Percentiles rank a stretch among this genome's conserved stretches.
Conservation (phyloP, 2,797 vertebrate species). For the Xerus rutilus region DNA sequence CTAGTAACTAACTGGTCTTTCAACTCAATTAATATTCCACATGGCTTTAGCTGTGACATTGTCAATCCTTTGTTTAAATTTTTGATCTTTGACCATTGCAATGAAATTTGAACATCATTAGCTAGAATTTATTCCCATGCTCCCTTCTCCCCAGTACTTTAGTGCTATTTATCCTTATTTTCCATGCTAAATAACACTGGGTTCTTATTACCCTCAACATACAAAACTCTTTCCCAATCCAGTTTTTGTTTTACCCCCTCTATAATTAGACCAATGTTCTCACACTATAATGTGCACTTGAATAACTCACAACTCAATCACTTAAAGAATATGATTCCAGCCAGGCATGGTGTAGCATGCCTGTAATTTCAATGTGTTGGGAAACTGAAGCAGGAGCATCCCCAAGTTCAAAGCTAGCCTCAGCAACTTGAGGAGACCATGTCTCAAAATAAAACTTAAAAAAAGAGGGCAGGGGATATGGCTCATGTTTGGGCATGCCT, state of each 20-base stretch:
- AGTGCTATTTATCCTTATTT: neutral
- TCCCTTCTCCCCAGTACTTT: neutral
- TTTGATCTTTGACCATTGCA: neutral
- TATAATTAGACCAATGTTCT: neutral
- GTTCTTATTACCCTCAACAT: neutral
- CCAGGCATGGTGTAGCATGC: too few relatives aligned
- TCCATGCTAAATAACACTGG: neutral
- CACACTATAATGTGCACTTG: neutral
- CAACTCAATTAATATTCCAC: neutral
- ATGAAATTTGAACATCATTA: neutral
- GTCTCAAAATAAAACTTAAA: too few relatives aligned
- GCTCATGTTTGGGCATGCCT: too few relatives aligned
- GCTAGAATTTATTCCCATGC: neutral
- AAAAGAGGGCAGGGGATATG: too few relatives aligned
- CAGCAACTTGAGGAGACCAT: too few relatives aligned
- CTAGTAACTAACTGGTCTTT: neutral
- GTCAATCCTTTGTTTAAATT: neutral
- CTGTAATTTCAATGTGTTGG: too few relatives aligned
- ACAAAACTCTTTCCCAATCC: neutral
- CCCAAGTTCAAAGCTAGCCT: too few relatives aligned
- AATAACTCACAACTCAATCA: neutral
- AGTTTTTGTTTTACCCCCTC: neutral
- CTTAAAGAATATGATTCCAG: neutral
- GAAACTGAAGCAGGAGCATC: too few relatives aligned
- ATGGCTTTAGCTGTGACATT: neutral